phyloP scores from a whole-genome alignment of 1,140 invertebrate genomes.

The Mizuhopecten yessoensis region DNA sequence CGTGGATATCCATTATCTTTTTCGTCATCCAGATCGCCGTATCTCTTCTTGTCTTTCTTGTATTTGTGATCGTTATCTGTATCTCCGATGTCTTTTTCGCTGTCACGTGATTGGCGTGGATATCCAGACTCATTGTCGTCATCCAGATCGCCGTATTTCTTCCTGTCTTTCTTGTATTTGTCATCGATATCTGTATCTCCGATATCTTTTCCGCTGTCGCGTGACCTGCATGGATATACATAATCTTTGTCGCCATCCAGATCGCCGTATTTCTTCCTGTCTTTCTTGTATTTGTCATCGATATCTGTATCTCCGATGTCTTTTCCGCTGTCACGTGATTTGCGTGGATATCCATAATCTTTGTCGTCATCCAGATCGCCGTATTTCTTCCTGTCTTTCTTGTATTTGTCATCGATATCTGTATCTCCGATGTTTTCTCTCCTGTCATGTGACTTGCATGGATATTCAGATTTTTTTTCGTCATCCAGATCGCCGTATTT shows the following conservation, averaged over 20 bases:
- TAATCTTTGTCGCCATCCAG: background rate
- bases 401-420: background rate
- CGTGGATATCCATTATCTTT: background rate
- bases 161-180: background rate
- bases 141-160: background rate
- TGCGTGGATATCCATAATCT: background rate
- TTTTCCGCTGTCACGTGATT: background rate
- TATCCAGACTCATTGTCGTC: background rate
- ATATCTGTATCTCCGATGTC: background rate
- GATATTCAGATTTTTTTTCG: background rate
- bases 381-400: background rate
- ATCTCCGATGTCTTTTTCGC: background rate
- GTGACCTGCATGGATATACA: background rate
- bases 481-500: background rate
- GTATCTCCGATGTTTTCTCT: background rate
- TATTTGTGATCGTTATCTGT: background rate
- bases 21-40: background rate
- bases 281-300: background rate
- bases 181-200: background rate
- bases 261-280: background rate
- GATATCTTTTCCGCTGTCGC: background rate
- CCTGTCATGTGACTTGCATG: background rate
- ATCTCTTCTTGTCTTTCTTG: background rate
- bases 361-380: background rate
- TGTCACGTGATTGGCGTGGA: background rate